These are phyloP conservation scores for Automeris io DNA, from an alignment of 2,888 invertebrate species.

Conservation along the genomic window DNA sequence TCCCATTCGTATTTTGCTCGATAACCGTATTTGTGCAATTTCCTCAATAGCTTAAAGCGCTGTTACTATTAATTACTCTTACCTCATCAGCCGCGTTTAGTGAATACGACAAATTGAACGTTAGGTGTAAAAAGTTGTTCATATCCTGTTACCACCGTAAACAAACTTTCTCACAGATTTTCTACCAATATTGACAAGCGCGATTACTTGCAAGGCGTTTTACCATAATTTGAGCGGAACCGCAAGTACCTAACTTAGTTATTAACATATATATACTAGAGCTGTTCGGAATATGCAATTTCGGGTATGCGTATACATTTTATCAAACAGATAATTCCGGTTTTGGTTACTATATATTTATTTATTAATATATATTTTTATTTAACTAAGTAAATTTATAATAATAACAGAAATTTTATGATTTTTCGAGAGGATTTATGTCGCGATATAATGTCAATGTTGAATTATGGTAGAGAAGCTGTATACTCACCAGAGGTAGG, in stretches of 20 bases:
- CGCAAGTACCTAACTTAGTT: not conserved
- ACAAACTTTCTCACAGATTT: constrained; percentile 37
- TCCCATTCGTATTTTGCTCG: constrained; percentile 36
- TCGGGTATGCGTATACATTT: too few relatives aligned
- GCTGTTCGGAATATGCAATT: too few relatives aligned
- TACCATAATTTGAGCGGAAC: not conserved
- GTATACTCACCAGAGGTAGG: too few relatives aligned
- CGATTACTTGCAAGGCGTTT: constrained; percentile 32
- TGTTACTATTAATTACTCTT: not conserved
- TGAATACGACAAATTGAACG: not conserved
- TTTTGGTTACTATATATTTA: too few relatives aligned
- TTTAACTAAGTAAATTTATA: too few relatives aligned
- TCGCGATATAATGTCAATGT: too few relatives aligned
- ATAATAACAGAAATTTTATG: too few relatives aligned
- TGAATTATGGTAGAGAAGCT: too few relatives aligned
- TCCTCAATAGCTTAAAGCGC: constrained; percentile 17
- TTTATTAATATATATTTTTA: too few relatives aligned
- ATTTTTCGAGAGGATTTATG: too few relatives aligned
- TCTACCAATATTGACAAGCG: constrained; percentile 46
- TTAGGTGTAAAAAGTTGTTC: not conserved
- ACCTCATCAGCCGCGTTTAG: not conserved
- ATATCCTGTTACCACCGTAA: constrained; percentile 1
- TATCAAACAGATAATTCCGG: too few relatives aligned
- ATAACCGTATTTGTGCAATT: constrained; percentile 32
- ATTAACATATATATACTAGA: too few relatives aligned